These are phyloP conservation scores for Drosophila elegans DNA, from an alignment of 1,140 invertebrate genomes.

Conservation along the genomic window DNA sequence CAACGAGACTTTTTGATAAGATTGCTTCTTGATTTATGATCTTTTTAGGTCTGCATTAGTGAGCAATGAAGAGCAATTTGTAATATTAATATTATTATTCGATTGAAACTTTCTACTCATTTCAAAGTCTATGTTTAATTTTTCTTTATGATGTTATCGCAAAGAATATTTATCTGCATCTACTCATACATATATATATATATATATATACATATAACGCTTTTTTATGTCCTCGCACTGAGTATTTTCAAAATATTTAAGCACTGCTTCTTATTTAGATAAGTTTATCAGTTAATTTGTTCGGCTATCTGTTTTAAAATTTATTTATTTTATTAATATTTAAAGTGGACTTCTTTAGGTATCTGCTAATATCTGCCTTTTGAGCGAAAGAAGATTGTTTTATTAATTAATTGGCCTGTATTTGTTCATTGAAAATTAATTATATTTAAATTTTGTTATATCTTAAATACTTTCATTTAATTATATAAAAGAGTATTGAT, in stretches of 20 bases:
- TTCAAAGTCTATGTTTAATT: constrained; percentile 8
- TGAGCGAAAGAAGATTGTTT: no score
- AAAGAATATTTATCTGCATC: constrained; percentile 6
- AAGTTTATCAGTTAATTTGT: not conserved
- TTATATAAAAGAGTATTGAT: constrained; percentile 16
- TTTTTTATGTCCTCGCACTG: constrained; percentile 13
- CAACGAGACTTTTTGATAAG: constrained; percentile 9
- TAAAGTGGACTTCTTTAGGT: not conserved
- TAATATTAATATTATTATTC: not conserved
- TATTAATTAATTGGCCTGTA: no score
- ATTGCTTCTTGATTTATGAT: constrained; percentile 16
- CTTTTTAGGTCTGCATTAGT: not conserved
- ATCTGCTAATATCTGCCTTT: not conserved
- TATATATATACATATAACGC: constrained; percentile 1
- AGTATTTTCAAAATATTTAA: not conserved
- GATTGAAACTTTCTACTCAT: not conserved
- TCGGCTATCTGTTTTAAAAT: not conserved
- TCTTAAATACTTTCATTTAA: no score
- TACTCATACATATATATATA: constrained; percentile 6
- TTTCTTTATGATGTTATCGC: constrained; percentile 13
- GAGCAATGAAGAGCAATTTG: not conserved
- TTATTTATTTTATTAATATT: not conserved
- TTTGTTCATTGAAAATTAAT: not conserved
- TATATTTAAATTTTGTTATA: no score
- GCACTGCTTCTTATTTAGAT: not conserved